These are phyloP conservation scores for Cacatua alba DNA, from an alignment of 2,113 vertebrate species.

Conservation along the genomic window DNA sequence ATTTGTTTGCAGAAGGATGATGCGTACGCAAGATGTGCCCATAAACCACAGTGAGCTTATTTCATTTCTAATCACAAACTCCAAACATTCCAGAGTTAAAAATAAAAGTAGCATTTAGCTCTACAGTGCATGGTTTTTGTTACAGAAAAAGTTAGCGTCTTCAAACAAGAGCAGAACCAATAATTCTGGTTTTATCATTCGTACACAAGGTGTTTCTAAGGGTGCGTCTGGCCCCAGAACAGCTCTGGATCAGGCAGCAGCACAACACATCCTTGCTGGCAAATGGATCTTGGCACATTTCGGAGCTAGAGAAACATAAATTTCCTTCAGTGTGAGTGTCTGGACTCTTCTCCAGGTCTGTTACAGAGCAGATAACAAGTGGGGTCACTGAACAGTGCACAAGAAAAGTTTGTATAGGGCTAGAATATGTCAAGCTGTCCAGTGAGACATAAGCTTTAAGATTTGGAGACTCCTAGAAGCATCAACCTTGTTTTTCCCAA, in stretches of 20 bases:
- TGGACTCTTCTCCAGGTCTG: neutral
- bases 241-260: neutral
- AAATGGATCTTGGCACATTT: neutral
- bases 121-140: neutral
- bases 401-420: neutral
- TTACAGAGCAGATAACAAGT: conserved; percentile 10
- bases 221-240: neutral
- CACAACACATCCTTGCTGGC: neutral
- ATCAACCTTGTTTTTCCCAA: neutral
- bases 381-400: neutral
- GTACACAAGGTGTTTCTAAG: neutral
- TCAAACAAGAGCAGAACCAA: neutral
- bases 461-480: neutral
- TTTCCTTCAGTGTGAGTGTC: neutral
- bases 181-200: neutral
- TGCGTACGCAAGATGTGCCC: neutral
- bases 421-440: conserved; percentile 6
- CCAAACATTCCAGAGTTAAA: conserved; percentile 1
- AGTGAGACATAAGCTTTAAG: neutral
- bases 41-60: neutral
- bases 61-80: neutral
- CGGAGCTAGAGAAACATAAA: neutral
- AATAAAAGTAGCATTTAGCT: neutral
- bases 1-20: neutral
- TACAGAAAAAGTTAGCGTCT: neutral